These are phyloP conservation scores for Enhydra lutris DNA, from an alignment of 2,113 vertebrate genomes.

Conservation along the genomic window DNA sequence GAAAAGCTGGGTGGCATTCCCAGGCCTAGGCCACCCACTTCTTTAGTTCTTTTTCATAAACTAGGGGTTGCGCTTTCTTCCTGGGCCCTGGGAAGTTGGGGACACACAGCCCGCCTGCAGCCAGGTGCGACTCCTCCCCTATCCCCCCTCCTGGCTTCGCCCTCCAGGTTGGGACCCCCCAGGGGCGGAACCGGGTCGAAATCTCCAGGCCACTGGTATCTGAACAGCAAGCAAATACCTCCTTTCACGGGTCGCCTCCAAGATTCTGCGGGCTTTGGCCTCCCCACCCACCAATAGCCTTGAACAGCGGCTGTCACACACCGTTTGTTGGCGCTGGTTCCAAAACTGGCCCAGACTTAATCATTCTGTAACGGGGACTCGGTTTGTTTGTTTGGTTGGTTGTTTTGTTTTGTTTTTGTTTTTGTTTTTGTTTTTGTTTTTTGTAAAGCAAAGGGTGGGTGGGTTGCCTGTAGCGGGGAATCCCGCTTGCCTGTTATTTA, in stretches of 20 bases:
- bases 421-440: background rate
- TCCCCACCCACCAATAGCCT: background rate
- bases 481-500: conserved; percentile 57
- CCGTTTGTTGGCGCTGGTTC: background rate
- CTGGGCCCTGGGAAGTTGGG: background rate
- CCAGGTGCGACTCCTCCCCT: background rate
- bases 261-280: background rate
- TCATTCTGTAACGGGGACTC: background rate
- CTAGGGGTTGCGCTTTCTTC: background rate
- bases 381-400: background rate
- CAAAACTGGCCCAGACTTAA: background rate
- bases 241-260: background rate
- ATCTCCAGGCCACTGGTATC: background rate
- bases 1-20: conserved; percentile 7
- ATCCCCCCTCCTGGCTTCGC: background rate
- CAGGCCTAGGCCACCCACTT: conserved; percentile 53
- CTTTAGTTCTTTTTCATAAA: background rate
- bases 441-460: background rate
- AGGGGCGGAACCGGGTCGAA: background rate
- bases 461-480: conserved; percentile 29
- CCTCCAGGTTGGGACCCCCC: background rate
- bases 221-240: fast-evolving
- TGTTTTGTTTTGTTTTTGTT: background rate
- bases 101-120: background rate
- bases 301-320: background rate